These are phyloP conservation scores for Crossocerus cetratus DNA, from an alignment of 2,888 invertebrate genomes.

Conservation along the genomic window DNA sequence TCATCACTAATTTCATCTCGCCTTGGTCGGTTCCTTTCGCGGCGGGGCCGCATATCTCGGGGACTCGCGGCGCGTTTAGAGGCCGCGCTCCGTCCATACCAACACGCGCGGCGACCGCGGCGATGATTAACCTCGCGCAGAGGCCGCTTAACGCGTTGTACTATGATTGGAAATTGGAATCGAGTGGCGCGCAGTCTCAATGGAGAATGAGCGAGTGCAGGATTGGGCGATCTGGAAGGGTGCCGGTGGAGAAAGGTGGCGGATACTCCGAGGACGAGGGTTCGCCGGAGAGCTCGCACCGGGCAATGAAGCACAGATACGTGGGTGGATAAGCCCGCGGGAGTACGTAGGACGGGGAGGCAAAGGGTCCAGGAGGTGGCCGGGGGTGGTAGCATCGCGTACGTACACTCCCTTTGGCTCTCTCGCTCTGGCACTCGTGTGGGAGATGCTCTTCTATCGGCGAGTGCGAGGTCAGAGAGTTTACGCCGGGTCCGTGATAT, in stretches of 20 bases:
- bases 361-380: not conserved
- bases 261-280: constrained; percentile 1
- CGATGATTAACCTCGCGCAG: too few species aligned
- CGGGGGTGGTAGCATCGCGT: not conserved
- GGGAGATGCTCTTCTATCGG: constrained; percentile 41
- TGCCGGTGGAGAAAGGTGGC: too few species aligned
- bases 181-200: too few species aligned
- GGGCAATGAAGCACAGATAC: not conserved
- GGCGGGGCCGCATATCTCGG: constrained; percentile 25
- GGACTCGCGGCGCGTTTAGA: too few species aligned
- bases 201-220: too few species aligned
- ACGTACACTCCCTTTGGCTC: too few species aligned
- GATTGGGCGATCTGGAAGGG: too few species aligned
- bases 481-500: constrained; percentile 60
- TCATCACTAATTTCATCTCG: constrained; percentile 66
- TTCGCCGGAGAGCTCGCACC: constrained; percentile 19
- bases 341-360: not conserved
- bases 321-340: constrained; percentile 1
- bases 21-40: constrained; percentile 44
- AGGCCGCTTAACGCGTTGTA: too few species aligned
- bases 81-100: too few species aligned
- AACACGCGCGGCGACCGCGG: too few species aligned
- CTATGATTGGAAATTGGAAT: too few species aligned
- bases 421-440: constrained; percentile 3
- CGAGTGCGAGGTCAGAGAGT: constrained; percentile 59